Base-by-base conservation (phyloP, 2,113 vertebrate species). In the Anser cygnoides region DNA sequence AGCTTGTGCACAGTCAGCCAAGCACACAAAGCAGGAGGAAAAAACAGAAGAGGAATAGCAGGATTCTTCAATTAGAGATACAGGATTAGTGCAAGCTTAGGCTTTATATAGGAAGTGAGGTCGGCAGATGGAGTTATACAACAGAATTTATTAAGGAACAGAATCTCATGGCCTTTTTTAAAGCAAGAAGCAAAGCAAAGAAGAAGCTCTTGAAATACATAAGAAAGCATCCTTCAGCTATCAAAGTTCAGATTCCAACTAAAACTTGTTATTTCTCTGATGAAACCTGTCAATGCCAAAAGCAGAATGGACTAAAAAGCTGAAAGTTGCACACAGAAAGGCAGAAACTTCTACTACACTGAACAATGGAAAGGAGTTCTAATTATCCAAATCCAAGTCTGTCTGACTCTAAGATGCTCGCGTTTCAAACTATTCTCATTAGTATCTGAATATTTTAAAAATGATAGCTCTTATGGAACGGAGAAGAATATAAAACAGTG, bases 181-280 rank as follows among this genome's bases (percentile, higher is more conserved):
- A 23, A 49, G 46, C 80, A 85, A 87, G 61, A 68, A 96, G 96
- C 96, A 95, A 94, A 97, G 91, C 91, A 96, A 92, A 85, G 87
- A 61, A 84, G 71, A 85, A 92, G 92, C 87, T 96, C 58, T 88
- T 55, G 63, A 90, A 90, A 92, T 76, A 87, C 33, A 81, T 78
- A 81, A 74, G 86, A 90, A 87, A 94, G 86, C 93, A 86, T 71
- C 59, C 85, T 92, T 96, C 75, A 86, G 79, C 52, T 84, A 92
- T 39, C 79, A 87, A 87, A 49, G 92, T 92, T 90, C 89, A 87
- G 84, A 95, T 72, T 94, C 33, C 37, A 82, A 87, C 52, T 61
- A 70, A 82, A 93, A 91, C 81, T 89, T 91, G 50, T 66, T 91
- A 66, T 25, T 96, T 90, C 54, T 59, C 46, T 21, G 19, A 79